Evolutionary conservation across 2,888 invertebrate species (phyloP), one percentile per base, ranked within the genome.

Genomic region (Lithophane semibrunnea): DNA sequence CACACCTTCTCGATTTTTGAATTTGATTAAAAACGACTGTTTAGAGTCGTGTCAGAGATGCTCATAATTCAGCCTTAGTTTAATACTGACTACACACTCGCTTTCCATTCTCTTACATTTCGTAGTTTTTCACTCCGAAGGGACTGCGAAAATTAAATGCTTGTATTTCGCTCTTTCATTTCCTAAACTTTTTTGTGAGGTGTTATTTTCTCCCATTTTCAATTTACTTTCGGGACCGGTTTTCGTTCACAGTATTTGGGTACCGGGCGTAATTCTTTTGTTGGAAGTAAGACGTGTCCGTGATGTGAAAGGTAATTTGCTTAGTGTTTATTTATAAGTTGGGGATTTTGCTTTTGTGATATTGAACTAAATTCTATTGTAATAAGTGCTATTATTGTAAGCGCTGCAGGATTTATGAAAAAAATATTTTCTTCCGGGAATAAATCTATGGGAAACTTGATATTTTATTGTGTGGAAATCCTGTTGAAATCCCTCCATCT

Each of bases 151-250:
- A 66, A 61, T 61, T 61, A 61, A 67, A 67, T 13, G 54, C 29
- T 86, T 63, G 56, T 73, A 70, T 80, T 81, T 63, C 29, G 29
- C 44, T 72, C 44, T 83, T 80, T 78, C 68, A 52, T 79, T 83
- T 77, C 71, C 73, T 47, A 58, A 80, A 72, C 49, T 70, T 82
- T 75, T 75, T 80, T 64, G 54, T 78, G 52, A 58, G 64, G 52
- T 85, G 75, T 83, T 80, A 84, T 73, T 82, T 83, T 81, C 69
- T 77, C 24, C 29, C 74, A 70, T 80, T 86, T 77, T 72, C 80
- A 90, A 88, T 88, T 88, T 84, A 69, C 73, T 66, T 78, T 74
- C 70, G 49, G 61, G 68, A 73, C 71, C 75, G 70, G 61, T 72
- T 77, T 70, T 63, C 52, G 65, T 78, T 73, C 65, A 44, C 60